Conservation (phyloP, 2,888 invertebrate genomes). For the Synanthedon myopaeformis region DNA sequence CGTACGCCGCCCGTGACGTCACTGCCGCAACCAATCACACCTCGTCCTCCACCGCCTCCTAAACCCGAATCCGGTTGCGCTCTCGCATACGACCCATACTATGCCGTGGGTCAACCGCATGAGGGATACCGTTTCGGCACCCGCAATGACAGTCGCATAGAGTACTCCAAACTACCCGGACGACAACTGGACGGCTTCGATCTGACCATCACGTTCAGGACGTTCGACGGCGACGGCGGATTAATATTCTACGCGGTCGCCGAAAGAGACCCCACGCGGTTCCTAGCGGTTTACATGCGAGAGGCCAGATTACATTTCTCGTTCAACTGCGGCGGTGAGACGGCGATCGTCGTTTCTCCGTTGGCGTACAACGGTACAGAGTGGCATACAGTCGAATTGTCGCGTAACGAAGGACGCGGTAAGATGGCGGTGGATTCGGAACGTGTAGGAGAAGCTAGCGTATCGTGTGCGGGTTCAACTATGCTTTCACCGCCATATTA, state of each 20-base stretch:
- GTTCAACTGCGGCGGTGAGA: conserved; percentile 78
- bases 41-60: conserved; percentile 39
- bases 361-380: conserved; percentile 76
- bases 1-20: conserved; percentile 6
- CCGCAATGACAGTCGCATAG: conserved; percentile 77
- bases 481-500: conserved; percentile 79
- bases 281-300: conserved; percentile 80
- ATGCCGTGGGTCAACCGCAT: conserved; percentile 59
- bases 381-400: conserved; percentile 84
- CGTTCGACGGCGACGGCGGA: conserved; percentile 78
- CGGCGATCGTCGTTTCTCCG: conserved; percentile 69
- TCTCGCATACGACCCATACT: conserved; percentile 54
- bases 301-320: conserved; percentile 80
- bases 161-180: conserved; percentile 73
- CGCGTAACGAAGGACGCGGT: conserved; percentile 73
- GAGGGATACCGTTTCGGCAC: conserved; percentile 76
- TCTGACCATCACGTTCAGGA: conserved; percentile 83
- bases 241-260: conserved; percentile 83
- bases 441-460: conserved; percentile 61
- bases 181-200: conserved; percentile 77
- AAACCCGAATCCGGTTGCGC: conserved; percentile 61
- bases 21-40: conserved; percentile 16
- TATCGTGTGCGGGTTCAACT: conserved; percentile 53
- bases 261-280: conserved; percentile 73
- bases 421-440: conserved; percentile 76